Evolutionary conservation across 2,113 vertebrate genomes (phyloP).

Genomic region (Amazona guildingii): DNA sequence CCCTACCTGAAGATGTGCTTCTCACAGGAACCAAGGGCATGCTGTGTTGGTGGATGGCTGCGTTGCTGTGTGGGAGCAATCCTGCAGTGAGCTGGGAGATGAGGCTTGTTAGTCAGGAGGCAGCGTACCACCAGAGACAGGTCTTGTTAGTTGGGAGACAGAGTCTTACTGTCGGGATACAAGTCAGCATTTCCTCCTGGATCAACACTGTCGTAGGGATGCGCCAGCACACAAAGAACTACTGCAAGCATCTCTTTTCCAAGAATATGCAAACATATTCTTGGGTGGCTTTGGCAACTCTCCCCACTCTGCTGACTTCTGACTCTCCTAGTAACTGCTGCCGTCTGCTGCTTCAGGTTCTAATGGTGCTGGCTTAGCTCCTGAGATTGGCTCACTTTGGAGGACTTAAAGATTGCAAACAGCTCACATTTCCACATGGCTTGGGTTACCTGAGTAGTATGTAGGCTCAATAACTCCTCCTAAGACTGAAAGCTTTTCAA

Average conservation of each 20-base stretch:
- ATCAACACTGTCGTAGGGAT: accelerated
- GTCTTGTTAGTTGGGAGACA: not conserved
- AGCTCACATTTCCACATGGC: not conserved
- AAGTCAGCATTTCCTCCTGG: not conserved
- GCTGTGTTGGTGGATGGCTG: accelerated
- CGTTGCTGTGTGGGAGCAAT: not conserved
- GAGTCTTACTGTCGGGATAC: not conserved
- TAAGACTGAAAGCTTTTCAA: conserved; percentile 26
- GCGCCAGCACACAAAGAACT: accelerated
- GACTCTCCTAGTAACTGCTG: not conserved
- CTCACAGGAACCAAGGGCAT: accelerated
- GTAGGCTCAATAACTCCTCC: not conserved
- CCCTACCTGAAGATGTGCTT: not conserved
- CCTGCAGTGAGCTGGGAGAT: not conserved
- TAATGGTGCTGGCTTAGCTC: not conserved
- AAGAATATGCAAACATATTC: not conserved
- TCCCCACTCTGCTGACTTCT: not conserved
- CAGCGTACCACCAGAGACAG: not conserved
- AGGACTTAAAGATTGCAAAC: not conserved
- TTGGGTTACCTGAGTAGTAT: not conserved
- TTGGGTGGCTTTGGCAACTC: not conserved
- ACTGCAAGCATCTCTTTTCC: not conserved
- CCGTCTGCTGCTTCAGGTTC: not conserved
- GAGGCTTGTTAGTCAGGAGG: not conserved
- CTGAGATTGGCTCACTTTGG: not conserved